A percentile compares a stretch with the other conserved stretches of the same genome.
phyloP scores from a whole-genome alignment of 2,113 vertebrate species.

The Megaptera novaeangliae region DNA sequence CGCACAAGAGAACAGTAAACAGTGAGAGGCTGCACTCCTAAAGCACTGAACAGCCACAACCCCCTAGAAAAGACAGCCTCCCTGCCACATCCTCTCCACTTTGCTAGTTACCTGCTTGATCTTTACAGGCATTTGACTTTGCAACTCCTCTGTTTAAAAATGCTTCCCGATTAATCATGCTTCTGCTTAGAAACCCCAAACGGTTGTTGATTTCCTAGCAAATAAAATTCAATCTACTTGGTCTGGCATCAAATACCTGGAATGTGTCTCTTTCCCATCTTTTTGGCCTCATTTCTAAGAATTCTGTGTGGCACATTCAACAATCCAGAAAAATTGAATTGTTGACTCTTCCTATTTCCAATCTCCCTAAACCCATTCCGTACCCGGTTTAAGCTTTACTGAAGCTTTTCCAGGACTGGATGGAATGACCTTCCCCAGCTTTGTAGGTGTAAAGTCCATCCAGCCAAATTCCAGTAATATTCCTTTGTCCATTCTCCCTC shows the following conservation, averaged over 20 bases:
- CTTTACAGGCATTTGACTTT: not conserved
- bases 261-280: not conserved
- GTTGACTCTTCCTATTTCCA: not conserved
- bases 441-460: not conserved
- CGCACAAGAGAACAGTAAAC: not conserved
- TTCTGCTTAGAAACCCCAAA: not conserved
- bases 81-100: not conserved
- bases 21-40: not conserved
- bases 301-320: not conserved
- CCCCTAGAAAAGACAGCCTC: not conserved
- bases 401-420: not conserved
- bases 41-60: not conserved
- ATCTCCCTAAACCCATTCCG: not conserved
- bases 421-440: not conserved
- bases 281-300: not conserved
- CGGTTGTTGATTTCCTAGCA: not conserved
- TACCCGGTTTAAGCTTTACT: not conserved
- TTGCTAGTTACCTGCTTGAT: not conserved
- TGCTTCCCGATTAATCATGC: not conserved
- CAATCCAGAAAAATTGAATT: not conserved
- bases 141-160: not conserved
- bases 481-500: not conserved
- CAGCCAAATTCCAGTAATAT: accelerated
- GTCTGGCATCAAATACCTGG: not conserved
- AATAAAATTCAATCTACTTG: not conserved